These are phyloP conservation scores for Nannospalax galili DNA, from an alignment of 2,113 vertebrate genomes.

Conservation along the genomic window DNA sequence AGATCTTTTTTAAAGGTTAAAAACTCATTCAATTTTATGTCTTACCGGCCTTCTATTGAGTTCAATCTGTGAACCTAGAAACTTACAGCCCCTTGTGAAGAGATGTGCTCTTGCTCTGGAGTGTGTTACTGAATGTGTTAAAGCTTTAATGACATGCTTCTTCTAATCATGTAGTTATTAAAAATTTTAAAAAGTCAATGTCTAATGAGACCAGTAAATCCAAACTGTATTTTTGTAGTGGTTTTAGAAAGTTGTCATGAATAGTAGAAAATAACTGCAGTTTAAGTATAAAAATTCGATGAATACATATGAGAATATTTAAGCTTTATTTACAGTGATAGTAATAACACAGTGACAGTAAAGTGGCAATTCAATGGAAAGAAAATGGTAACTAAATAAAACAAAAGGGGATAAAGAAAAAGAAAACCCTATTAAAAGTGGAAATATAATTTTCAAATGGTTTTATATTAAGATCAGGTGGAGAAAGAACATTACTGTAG, in stretches of 20 bases:
- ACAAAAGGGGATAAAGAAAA: slow-evolving; percentile 1
- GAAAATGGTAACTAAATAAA: slow-evolving; percentile 14
- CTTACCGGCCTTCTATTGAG: no score
- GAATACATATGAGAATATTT: slow-evolving; percentile 10
- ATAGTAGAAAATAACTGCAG: neutral
- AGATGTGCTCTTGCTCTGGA: no score
- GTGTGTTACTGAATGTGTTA: no score
- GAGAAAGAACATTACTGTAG: slow-evolving; percentile 40
- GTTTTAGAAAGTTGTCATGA: slow-evolving; percentile 17
- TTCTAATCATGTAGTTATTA: no score
- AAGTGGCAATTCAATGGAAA: slow-evolving; percentile 50
- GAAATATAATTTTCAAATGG: slow-evolving; percentile 52
- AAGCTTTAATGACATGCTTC: no score
- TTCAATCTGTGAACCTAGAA: no score
- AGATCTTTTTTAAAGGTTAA: no score
- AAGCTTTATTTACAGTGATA: slow-evolving; percentile 25
- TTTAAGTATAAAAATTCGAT: slow-evolving; percentile 36
- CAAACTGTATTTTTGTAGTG: slow-evolving; percentile 41
- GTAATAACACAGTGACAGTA: neutral
- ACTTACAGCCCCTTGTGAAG: no score
- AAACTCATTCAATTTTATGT: no score
- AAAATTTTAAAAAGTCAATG: neutral
- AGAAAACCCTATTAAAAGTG: neutral
- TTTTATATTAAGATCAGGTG: slow-evolving; percentile 37
- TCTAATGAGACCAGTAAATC: neutral